A percentile compares a stretch with the other conserved stretches of the same genome.
phyloP scores from a whole-genome alignment of 37 sponge, comb jelly and placozoan species.

The Amphimedon queenslandica region DNA sequence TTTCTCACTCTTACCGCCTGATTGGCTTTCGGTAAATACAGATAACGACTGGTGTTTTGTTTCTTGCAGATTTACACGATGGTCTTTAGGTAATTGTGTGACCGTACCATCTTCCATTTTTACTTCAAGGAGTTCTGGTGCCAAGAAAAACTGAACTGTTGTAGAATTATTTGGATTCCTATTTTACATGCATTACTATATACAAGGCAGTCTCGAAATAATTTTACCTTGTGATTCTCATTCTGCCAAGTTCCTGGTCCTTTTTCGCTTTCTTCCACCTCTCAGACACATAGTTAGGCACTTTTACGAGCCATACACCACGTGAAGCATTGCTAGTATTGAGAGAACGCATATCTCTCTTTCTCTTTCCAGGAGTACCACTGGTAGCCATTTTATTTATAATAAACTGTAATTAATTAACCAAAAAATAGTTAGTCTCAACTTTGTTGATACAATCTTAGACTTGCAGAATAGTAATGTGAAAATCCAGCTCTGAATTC shows the following conservation, averaged over 20 bases:
- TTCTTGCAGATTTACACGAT: constrained; percentile 42
- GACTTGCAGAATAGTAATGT: too few relatives aligned
- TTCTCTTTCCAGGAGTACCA: constrained; percentile 3
- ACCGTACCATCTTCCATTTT: not conserved
- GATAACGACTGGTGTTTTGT: constrained; percentile 40
- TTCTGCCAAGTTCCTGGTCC: constrained; percentile 44
- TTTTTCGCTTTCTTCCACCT: constrained; percentile 48
- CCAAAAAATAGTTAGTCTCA: too few relatives aligned
- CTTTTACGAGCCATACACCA: constrained; percentile 75
- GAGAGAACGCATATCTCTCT: constrained; percentile 24
- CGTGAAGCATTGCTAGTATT: constrained; percentile 42
- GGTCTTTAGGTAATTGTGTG: constrained; percentile 43
- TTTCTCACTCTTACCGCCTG: not conserved
- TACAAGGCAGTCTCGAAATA: not conserved
- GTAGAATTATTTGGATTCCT: too few relatives aligned
- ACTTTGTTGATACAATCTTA: too few relatives aligned
- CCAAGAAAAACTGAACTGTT: constrained; percentile 29
- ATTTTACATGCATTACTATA: not conserved
- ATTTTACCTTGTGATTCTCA: constrained; percentile 45
- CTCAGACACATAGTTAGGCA: constrained; percentile 77
- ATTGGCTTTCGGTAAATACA: constrained; percentile 56
- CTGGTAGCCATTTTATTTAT: not conserved
- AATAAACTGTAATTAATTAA: not conserved
- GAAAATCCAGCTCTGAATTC: too few relatives aligned
- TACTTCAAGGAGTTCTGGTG: constrained; percentile 26